Evolutionary conservation across 2,797 vertebrate species (phyloP), one percentile per base, ranked within the genome.

Genomic region (Sciaenops ocellatus): DNA sequence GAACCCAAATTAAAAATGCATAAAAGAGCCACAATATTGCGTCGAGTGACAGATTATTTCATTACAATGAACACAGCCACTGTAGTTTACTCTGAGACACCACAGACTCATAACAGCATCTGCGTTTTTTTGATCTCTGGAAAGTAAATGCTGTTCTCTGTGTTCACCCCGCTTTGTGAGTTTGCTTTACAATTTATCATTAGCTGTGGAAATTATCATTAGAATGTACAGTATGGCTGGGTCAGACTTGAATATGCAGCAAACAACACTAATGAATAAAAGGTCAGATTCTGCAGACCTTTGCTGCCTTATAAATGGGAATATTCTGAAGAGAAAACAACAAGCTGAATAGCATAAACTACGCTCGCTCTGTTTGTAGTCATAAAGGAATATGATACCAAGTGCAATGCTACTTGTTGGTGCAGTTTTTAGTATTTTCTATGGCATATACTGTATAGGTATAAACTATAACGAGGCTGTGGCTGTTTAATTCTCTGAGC

Each of bases 311-410:
- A 44, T 61, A 56, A 85, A 73, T 69, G 54, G n/a, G 50, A 65
- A 30, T 16, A 28, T 6, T 17, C 16, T 22, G 28, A 47, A 66
- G 54, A 72, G 69, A 83, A 48, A 22, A 55, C 28, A 61, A 28
- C 28, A 70, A 54, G 38, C 69, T 65, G 50, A 61, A 62, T 38
- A 44, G 55, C 18, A 48, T 54, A 59, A 67, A 55, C 44, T 55
- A 46, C 63, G 24, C 28, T 6, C 30, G 50, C 57, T 2, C 5
- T 68, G 55, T 79, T 59, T 57, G 26, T 51, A 59, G 51, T 79
- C 67, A 83, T 87, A 73, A 73, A 78, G 76, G 55, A 73, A 44
- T 60, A 44, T 73, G 69, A 82, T 56, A 63, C 48, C 15, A 38
- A 66, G 34, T 59, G 64, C 11, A 76, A 7, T 1, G 1, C 71